Evolutionary conservation across 2,797 vertebrate species (phyloP).

Genomic region (Corythornis leucogaster): DNA sequence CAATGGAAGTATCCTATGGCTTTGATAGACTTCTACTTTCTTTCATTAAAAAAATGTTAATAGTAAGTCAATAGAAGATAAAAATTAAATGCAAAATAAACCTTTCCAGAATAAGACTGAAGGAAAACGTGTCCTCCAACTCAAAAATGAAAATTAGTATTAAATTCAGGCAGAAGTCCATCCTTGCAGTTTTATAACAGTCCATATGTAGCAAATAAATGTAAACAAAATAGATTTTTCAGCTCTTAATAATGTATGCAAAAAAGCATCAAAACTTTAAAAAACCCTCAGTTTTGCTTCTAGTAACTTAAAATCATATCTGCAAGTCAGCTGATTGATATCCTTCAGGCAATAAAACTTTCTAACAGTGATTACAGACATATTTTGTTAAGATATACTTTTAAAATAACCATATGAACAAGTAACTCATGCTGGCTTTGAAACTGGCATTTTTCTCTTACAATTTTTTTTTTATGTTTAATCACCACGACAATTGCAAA

Average conservation of each 20-base stretch:
- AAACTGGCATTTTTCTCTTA: not conserved
- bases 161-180: not conserved
- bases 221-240: conserved; percentile 3
- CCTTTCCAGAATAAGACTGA: not conserved
- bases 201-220: conserved; percentile 9
- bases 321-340: conserved; percentile 23
- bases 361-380: not conserved
- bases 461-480: not conserved
- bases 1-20: not conserved
- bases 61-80: not conserved
- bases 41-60: not conserved
- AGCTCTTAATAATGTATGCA: not conserved
- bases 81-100: not conserved
- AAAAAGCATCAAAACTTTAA: conserved; percentile 14
- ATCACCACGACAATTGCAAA: not conserved
- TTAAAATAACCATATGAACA: not conserved
- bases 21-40: not conserved
- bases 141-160: not conserved
- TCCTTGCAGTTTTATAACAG: not conserved
- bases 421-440: not conserved
- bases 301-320: conserved; percentile 19
- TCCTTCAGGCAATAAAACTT: conserved; percentile 32
- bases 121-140: not conserved
- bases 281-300: not conserved
- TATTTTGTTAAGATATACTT: not conserved